Base-by-base conservation (phyloP, 2,888 invertebrate genomes). In the Seira ritae region DNA sequence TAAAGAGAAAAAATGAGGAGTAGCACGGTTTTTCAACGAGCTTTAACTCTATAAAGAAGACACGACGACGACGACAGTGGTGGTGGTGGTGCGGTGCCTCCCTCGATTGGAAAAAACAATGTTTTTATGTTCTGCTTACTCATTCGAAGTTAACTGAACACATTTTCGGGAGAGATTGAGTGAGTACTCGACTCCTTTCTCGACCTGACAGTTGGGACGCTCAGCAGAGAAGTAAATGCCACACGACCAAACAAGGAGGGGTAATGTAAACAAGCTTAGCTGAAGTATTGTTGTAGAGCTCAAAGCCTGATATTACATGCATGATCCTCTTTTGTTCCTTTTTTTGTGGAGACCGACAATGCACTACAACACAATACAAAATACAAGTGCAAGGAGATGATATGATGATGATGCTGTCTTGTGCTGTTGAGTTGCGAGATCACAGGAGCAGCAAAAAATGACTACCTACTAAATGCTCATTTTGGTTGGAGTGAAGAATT, bases 181-280 rank as follows among this genome's bases (percentile, higher is more conserved):
- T 37, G 15, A 10, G 19, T 1, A 42, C 67, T 50, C 19, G 37
- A 74, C 65, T 69, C 22, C 73, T 75, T 65, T 60, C 72, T 60
- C 42, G 65, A 55, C 76, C 81, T 76, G 76, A 75, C 81, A 76
- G 75, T 81, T 81, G 76, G 75, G 65, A 81, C 76, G 81, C 31
- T 82, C 76, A 82, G 65, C 50, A 77, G 67, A 23, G n/a, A 66
- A 82, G 72, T 77, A 69, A 77, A 46, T 77, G 82, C 82, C 76
- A 72, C 82, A 82, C 82, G 77, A 82, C 76, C 50, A 20, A 68
- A 77, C 66, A 68, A 69, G 76, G 76, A 76, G 75, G 70, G 81
- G 76, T 74, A 73, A 80, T 60, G 19, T 74, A 74, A 65, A 74
- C 80, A 60, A 31, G 31, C 31, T 31, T 31, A 23, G 37, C 46